Conservation (phyloP, 2,888 invertebrate species). For the Sussaba pulchella region DNA sequence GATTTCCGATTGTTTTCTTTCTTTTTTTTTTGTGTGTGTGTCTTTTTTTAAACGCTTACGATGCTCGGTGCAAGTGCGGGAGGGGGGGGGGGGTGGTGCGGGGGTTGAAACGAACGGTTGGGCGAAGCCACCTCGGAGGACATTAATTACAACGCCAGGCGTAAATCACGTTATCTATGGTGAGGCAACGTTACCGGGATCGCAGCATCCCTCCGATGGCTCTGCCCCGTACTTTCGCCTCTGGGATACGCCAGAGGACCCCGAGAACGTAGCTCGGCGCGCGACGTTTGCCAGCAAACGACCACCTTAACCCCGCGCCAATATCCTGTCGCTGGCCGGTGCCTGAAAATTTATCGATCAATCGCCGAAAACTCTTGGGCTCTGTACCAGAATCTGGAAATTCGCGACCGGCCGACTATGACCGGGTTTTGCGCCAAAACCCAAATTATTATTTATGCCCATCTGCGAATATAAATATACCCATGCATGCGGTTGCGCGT, state of each 20-base stretch:
- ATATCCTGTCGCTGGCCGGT: constrained; percentile 76
- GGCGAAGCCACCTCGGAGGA: constrained; percentile 73
- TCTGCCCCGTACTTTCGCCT: constrained; percentile 13
- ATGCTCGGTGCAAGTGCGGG: not conserved
- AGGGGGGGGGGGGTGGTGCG: not conserved
- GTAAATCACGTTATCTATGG: constrained; percentile 82
- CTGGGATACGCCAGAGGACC: constrained; percentile 38
- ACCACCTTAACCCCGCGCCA: constrained; percentile 78
- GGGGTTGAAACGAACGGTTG: constrained; percentile 13
- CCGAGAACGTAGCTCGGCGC: constrained; percentile 44
- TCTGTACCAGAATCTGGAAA: constrained; percentile 36
- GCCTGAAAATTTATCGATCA: constrained; percentile 75
- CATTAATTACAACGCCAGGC: constrained; percentile 80
- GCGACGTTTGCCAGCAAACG: constrained; percentile 72
- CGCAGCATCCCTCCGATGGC: constrained; percentile 32
- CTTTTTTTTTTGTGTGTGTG: too few species aligned
- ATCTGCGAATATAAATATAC: not conserved
- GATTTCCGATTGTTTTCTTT: constrained; percentile 80
- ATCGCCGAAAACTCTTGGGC: constrained; percentile 61
- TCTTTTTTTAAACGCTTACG: constrained; percentile 50
- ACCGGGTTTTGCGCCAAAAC: constrained; percentile 65
- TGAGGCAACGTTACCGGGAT: constrained; percentile 54
- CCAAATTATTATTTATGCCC: constrained; percentile 67
- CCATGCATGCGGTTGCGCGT: not conserved
- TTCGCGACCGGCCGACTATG: constrained; percentile 64